Percentiles rank a stretch among this genome's conserved stretches.
phyloP scores from a whole-genome alignment of 2,113 vertebrate species.

The Pontoporia blainvillei region DNA sequence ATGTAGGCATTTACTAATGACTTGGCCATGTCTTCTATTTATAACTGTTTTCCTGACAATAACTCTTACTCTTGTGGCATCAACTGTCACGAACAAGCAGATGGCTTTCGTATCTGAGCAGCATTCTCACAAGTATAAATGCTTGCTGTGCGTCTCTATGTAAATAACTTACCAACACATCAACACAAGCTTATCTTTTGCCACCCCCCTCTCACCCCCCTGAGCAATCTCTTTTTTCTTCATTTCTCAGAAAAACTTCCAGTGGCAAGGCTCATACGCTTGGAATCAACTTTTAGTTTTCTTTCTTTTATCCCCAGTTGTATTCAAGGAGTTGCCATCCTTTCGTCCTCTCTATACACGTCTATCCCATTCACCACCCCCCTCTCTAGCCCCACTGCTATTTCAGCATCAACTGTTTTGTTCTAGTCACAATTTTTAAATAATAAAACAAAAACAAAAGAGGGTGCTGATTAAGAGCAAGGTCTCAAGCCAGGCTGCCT shows the following conservation, averaged over 20 bases:
- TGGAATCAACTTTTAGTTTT: neutral
- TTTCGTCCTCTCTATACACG: neutral
- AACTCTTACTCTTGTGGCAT: neutral
- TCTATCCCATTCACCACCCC: neutral
- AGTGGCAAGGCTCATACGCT: neutral
- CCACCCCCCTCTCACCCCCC: neutral
- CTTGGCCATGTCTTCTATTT: neutral
- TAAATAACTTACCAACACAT: neutral
- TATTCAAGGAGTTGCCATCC: neutral
- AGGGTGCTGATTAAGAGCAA: neutral
- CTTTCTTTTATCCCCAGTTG: neutral
- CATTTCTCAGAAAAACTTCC: neutral
- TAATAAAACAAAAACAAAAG: neutral
- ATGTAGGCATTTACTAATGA: neutral
- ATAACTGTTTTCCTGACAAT: conserved; percentile 22
- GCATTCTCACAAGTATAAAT: neutral
- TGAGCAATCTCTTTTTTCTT: neutral
- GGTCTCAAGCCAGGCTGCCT: neutral
- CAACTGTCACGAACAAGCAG: neutral
- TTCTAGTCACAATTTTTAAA: neutral
- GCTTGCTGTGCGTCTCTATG: neutral
- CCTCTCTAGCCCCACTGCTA: neutral
- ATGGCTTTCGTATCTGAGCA: neutral
- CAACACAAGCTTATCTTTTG: neutral
- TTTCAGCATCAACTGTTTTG: neutral